These are phyloP conservation scores for Drosophila nannoptera DNA, from an alignment of 1,140 invertebrate species.

Conservation along the genomic window DNA sequence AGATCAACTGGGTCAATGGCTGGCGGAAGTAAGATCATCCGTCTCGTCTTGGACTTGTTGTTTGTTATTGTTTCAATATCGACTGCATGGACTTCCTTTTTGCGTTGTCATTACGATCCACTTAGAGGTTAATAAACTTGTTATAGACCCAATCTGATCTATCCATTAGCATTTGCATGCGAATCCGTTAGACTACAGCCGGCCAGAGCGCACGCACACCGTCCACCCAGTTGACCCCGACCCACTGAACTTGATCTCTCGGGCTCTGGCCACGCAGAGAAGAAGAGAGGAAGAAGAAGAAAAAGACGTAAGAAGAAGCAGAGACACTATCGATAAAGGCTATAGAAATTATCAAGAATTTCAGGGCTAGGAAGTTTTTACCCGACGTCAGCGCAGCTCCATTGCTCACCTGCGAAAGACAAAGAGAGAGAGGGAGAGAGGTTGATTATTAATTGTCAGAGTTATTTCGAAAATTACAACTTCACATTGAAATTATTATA, in stretches of 20 bases:
- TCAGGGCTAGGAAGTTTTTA: conserved; percentile 44
- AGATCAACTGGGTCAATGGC: conserved; percentile 65
- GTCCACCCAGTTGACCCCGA: conserved; percentile 61
- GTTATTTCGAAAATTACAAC: conserved; percentile 25
- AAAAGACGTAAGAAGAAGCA: background rate
- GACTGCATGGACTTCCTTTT: conserved; percentile 36
- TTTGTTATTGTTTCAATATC: conserved; percentile 19
- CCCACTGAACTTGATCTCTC: conserved; percentile 72
- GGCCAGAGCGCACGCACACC: conserved; percentile 10
- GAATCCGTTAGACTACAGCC: conserved; percentile 57
- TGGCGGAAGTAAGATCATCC: conserved; percentile 58
- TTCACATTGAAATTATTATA: conserved; percentile 18
- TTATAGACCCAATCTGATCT: conserved; percentile 37
- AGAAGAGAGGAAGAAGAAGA: background rate
- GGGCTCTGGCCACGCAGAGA: background rate
- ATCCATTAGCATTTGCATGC: conserved; percentile 46
- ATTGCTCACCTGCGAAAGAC: conserved; percentile 50
- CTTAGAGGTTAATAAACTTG: conserved; percentile 75
- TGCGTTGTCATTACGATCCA: conserved; percentile 58
- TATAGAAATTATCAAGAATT: conserved; percentile 21
- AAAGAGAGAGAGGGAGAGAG: conserved; percentile 6
- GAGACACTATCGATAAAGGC: background rate
- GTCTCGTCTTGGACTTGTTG: background rate
- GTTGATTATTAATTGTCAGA: conserved; percentile 1
- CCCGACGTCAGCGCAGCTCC: conserved; percentile 3